Evolutionary conservation across 2,888 invertebrate species (phyloP).

Genomic region (Acronicta aceris): DNA sequence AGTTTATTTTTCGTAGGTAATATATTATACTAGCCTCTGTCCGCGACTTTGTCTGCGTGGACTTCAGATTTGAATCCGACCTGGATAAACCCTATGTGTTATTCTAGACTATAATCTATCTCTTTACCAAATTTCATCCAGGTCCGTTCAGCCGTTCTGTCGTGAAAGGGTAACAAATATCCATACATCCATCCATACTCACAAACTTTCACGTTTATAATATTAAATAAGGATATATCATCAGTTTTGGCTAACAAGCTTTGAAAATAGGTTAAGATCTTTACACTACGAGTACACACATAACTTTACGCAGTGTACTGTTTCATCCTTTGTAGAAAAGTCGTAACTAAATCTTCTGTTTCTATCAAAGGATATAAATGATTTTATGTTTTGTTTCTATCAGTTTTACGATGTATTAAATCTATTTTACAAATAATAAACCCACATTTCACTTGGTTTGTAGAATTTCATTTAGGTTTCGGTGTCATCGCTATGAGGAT

Average conservation of each 20-base stretch:
- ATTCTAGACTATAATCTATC: too few relatives aligned
- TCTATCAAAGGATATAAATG: conserved; percentile 9
- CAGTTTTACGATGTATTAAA: conserved; percentile 17
- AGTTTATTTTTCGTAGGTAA: conserved; percentile 13
- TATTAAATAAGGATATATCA: conserved; percentile 9
- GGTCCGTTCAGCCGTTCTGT: too few relatives aligned
- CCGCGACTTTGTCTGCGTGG: too few relatives aligned
- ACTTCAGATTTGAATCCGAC: too few relatives aligned
- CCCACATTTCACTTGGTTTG: conserved; percentile 4
- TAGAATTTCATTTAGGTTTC: conserved; percentile 4
- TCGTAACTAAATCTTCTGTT: conserved; percentile 3
- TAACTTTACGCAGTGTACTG: neutral
- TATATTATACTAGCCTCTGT: too few relatives aligned
- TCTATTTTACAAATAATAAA: conserved; percentile 26
- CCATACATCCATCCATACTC: too few relatives aligned
- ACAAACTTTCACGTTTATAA: conserved; percentile 1
- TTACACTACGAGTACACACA: conserved; percentile 5
- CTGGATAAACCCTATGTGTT: too few relatives aligned
- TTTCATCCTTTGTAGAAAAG: conserved; percentile 1
- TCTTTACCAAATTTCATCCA: too few relatives aligned
- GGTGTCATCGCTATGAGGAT: neutral
- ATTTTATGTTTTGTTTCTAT: conserved; percentile 21
- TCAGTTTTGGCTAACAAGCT: conserved; percentile 14
- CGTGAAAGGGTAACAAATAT: too few relatives aligned
- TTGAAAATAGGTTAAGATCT: conserved; percentile 23